phyloP scores from a whole-genome alignment of 1,140 invertebrate genomes.

The Copidosoma floridanum region DNA sequence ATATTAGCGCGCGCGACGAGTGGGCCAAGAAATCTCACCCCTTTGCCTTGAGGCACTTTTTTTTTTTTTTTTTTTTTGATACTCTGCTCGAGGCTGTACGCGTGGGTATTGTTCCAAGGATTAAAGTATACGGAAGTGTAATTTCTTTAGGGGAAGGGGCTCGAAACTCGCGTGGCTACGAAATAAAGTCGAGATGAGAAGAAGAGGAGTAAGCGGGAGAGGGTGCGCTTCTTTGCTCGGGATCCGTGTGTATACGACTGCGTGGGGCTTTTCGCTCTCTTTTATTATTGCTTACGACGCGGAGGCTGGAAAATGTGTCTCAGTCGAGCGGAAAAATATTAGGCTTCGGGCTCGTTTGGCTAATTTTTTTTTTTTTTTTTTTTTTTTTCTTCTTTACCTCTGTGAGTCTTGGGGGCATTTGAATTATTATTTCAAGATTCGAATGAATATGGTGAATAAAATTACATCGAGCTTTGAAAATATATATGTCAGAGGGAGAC shows the following conservation, averaged over 20 bases:
- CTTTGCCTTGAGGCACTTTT: constrained; percentile 36
- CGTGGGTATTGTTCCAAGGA: constrained; percentile 46
- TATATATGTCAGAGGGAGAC: no score
- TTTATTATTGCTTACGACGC: constrained; percentile 18
- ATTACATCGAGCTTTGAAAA: no score
- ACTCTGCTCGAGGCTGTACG: constrained; percentile 1
- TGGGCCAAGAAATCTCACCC: constrained; percentile 34
- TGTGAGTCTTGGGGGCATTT: no score
- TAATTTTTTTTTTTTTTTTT: no score
- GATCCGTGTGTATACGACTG: no score
- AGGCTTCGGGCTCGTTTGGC: no score
- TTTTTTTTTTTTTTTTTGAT: not conserved
- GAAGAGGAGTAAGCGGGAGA: not conserved
- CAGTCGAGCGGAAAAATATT: constrained; percentile 3
- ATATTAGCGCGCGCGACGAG: constrained; percentile 40
- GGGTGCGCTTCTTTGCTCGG: constrained; percentile 8
- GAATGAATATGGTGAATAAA: no score
- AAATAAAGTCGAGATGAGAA: constrained; percentile 16
- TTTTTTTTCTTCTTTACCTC: no score
- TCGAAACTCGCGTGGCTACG: constrained; percentile 13
- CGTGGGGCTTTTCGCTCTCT: not conserved
- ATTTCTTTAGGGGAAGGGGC: constrained; percentile 39
- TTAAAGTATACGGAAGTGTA: constrained; percentile 51
- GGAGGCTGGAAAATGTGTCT: no score
- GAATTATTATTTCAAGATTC: no score